Percentiles rank a stretch among this genome's conserved stretches.
Conservation (phyloP, 2,113 vertebrate genomes). For the Smithornis capensis region DNA sequence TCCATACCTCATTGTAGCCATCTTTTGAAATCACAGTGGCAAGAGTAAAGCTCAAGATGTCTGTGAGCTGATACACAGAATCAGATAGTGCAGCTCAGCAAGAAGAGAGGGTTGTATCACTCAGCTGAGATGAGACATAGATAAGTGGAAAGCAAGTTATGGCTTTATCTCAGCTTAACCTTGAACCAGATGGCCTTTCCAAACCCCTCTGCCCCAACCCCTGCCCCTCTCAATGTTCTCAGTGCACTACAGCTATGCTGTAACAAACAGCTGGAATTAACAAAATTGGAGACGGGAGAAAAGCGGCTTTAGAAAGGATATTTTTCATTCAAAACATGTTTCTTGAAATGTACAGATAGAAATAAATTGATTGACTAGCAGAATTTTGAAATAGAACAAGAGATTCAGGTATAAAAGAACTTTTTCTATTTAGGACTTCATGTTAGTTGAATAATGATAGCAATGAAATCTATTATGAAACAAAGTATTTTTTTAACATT, state of each 20-base stretch:
- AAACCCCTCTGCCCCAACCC: background rate
- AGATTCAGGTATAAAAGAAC: background rate
- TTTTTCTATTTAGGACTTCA: background rate
- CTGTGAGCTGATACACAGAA: conserved; percentile 37
- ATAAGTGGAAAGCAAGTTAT: conserved; percentile 34
- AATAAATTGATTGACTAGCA: background rate
- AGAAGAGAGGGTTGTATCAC: background rate
- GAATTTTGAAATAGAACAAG: background rate
- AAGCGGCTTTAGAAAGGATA: background rate
- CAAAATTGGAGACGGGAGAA: background rate
- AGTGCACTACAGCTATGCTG: background rate
- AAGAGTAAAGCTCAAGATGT: conserved; percentile 16
- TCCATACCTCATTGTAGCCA: background rate
- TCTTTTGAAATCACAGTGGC: conserved; percentile 10
- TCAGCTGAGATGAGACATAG: conserved; percentile 6
- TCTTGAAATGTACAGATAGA: conserved; percentile 14
- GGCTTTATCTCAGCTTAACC: conserved; percentile 48
- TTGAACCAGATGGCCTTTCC: conserved; percentile 25
- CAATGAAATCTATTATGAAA: background rate
- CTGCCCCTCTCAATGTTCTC: accelerated
- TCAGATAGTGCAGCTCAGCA: conserved; percentile 30
- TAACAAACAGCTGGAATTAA: background rate
- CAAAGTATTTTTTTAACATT: background rate
- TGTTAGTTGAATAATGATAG: background rate
- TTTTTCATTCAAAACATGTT: background rate